These are phyloP conservation scores for Macroramphosus scolopax DNA, from an alignment of 2,797 vertebrate genomes.

Conservation along the genomic window DNA sequence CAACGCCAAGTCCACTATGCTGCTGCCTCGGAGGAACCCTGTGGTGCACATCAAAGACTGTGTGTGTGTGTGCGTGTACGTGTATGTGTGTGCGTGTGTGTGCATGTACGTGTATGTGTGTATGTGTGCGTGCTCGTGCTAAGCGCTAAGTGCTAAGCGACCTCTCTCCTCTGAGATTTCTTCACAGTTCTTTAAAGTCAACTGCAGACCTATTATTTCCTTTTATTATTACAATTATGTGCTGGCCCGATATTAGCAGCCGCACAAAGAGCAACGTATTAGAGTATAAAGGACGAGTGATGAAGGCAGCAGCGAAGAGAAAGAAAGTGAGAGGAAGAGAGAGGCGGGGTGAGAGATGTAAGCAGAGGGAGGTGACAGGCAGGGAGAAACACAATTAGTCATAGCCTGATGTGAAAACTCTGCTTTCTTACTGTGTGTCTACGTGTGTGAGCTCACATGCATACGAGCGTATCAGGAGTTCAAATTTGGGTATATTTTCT, in stretches of 20 bases:
- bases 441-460: not conserved
- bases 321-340: slow-evolving; percentile 12
- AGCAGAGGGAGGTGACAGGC: slow-evolving; percentile 44
- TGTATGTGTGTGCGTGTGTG: slow-evolving; percentile 32
- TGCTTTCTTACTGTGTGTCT: slow-evolving; percentile 15
- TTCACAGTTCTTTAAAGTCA: slow-evolving; percentile 51
- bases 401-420: slow-evolving; percentile 58
- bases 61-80: slow-evolving; percentile 23
- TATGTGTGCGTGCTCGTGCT: slow-evolving; percentile 17
- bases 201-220: slow-evolving; percentile 54
- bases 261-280: slow-evolving; percentile 26
- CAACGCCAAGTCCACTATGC: slow-evolving; percentile 51
- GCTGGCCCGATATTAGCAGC: slow-evolving; percentile 41
- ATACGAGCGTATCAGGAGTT: slow-evolving; percentile 8
- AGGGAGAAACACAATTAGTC: slow-evolving; percentile 64
- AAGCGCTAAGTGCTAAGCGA: no score
- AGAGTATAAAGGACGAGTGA: slow-evolving; percentile 15
- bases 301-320: slow-evolving; percentile 1
- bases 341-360: slow-evolving; percentile 32
- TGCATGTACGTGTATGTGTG: slow-evolving; percentile 25
- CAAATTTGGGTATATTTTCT: slow-evolving; percentile 29
- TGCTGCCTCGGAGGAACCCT: slow-evolving; percentile 49
- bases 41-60: slow-evolving; percentile 58
- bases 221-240: slow-evolving; percentile 53
- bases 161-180: slow-evolving; percentile 21